Conservation (phyloP, 2,113 vertebrate species). For the Phocoena phocoena region DNA sequence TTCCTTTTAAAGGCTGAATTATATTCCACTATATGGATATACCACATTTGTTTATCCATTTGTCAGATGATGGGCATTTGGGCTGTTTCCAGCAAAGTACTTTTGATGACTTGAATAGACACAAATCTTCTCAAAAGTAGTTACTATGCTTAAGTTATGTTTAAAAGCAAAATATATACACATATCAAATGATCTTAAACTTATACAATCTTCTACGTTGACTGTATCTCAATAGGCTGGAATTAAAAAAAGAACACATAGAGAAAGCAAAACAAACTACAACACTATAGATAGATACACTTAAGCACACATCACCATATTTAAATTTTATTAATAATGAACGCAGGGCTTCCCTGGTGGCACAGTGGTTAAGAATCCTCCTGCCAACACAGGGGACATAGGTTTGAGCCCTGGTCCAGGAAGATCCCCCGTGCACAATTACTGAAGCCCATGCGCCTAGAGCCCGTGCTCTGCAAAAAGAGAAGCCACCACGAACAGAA, state of each 20-base stretch:
- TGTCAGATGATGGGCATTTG: neutral
- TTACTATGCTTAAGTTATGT: neutral
- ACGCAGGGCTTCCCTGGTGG: neutral
- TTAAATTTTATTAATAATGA: slow-evolving; percentile 15
- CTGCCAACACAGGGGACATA: too few species aligned
- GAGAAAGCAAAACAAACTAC: neutral
- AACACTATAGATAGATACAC: neutral
- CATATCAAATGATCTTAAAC: neutral
- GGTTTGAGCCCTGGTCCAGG: too few species aligned
- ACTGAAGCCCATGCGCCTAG: too few species aligned
- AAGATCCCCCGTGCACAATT: too few species aligned
- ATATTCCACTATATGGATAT: neutral
- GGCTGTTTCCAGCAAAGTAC: neutral
- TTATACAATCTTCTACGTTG: neutral
- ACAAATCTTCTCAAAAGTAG: slow-evolving; percentile 11
- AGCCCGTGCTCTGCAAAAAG: too few species aligned
- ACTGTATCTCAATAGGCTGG: neutral
- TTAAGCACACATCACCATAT: neutral
- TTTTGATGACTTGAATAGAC: slow-evolving; percentile 7
- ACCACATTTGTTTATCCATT: neutral
- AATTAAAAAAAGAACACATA: neutral
- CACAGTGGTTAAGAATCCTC: too few species aligned
- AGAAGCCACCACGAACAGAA: too few species aligned
- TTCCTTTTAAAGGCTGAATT: slow-evolving; percentile 10
- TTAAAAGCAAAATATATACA: slow-evolving; percentile 42